These are phyloP conservation scores for Athetis lepigone DNA, from an alignment of 2,888 invertebrate species.

Conservation along the genomic window DNA sequence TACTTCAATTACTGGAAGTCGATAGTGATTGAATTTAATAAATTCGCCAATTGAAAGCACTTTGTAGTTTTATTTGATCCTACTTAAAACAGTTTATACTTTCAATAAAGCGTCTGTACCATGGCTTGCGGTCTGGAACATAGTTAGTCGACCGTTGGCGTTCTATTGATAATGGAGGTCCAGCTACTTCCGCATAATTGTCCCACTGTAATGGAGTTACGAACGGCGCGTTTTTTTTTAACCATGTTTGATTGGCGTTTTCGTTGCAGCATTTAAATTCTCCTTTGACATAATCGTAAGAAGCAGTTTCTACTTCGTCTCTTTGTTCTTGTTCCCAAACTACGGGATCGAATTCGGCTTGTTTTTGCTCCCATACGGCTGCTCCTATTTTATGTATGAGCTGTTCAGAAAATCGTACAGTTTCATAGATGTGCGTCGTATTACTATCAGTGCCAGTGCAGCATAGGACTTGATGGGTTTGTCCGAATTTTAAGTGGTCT, in stretches of 20 bases:
- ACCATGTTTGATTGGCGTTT: constrained; percentile 59
- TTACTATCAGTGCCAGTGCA: too few relatives aligned
- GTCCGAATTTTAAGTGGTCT: constrained; percentile 45
- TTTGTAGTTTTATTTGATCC: constrained; percentile 74
- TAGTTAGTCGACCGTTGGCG: constrained; percentile 74
- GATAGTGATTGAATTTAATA: constrained; percentile 90
- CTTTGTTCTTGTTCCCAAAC: constrained; percentile 70
- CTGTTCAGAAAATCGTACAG: not conserved
- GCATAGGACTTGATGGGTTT: constrained; percentile 47
- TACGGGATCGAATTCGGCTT: constrained; percentile 66
- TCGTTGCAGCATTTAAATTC: constrained; percentile 36
- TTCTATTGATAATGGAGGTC: constrained; percentile 71
- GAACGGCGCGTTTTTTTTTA: constrained; percentile 68
- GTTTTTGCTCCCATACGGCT: constrained; percentile 54
- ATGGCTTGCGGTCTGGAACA: constrained; percentile 66
- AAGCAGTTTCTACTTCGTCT: constrained; percentile 50
- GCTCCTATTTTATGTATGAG: constrained; percentile 1
- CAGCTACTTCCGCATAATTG: constrained; percentile 69
- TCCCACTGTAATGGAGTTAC: constrained; percentile 75
- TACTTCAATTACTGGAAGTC: constrained; percentile 88
- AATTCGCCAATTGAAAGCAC: constrained; percentile 84
- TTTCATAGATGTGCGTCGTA: constrained; percentile 5
- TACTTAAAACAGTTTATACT: constrained; percentile 80
- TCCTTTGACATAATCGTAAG: constrained; percentile 48
- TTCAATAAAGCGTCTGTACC: constrained; percentile 72